Evolutionary conservation across 2,797 vertebrate genomes (phyloP), one percentile per base, ranked within the genome.

Genomic region (Lophius americanus): DNA sequence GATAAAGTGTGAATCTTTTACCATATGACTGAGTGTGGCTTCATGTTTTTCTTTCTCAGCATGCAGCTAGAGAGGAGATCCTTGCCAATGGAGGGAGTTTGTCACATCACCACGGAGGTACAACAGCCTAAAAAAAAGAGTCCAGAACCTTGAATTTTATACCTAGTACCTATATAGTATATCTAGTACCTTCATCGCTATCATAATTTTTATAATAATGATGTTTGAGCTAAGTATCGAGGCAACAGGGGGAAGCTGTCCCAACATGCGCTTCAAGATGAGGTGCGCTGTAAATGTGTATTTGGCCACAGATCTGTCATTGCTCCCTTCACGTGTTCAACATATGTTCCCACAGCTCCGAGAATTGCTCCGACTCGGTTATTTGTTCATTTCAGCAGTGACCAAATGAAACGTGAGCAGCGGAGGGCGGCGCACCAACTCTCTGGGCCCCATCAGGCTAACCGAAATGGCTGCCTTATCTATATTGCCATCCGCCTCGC

Each of bases 41-140:
- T 62, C 78, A 0, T 67, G 0, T 36, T 57, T 55, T 64, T 44
- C 8, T 43, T 60, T 44, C 65, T 52, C 87, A 99, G 98, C 95
- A 92, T 85, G 95, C 96, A 85, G 98, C 98, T 83, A 94, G 98
- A 93, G 97, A 99, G 65, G 98, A 99, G 93, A 98, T 99, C 83
- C 96, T 99, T 78, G 96, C 96, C 84, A 99, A 98, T 60, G 98
- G 98, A 90, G 98, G 98, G 82, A 99, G 98, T 80, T 92, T 99
- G 84, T 99, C 98, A 62, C 98, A 99, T 93, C 98, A 99, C 70
- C 98, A 99, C 14, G 98, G 98, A 98, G 98, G 98, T 99, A 96
- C 71, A 38, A 61, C 56, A 60, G 37, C 14, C 42, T n/a, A 7
- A 56, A 39, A 55, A 60, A 59, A 44, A 68, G 6, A 14, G 6